Base-by-base conservation (phyloP, 2,113 vertebrate genomes). In the Enhydra lutris region DNA sequence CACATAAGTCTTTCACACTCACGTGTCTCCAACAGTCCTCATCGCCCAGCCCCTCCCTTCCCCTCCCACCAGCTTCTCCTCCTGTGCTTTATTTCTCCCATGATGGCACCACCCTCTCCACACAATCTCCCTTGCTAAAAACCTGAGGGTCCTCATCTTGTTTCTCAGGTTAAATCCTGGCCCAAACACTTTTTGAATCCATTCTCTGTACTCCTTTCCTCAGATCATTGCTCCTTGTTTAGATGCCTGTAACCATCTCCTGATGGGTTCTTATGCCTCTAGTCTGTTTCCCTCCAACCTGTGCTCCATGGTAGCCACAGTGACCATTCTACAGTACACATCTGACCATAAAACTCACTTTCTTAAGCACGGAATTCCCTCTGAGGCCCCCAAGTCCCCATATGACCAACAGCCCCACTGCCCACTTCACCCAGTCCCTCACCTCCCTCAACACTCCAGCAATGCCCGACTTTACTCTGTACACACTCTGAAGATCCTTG, bases 81-180 rank as follows among this genome's bases (percentile, higher is more conserved):
- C 26, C 20, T 52, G 26, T 21, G 26, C 39, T 31, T 87, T 59
- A n/a, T 76, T 67, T 73, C 50, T 85, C 57, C 59, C 39, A 2
- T 18, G 31, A 84, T 57, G 50, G 67, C 5, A 0, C 74, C 42
- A 95, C 18, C 67, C 42, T 78, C 57, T 81, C 31, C 15, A 52
- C 29, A 20, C 9, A 3, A 39, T 71, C 24, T 45, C 36, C n/a
- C 29, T 50, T 17, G 4, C 31, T 55, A 13, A 67, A 69, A 86
- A 61, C 21, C 47, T 13, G 52, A 82, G 52, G n/a, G 23, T 42
- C 63, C 39, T n/a, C 8, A 18, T 55, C 78, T 85, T 34, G 2
- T 55, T 91, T 91, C 82, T 95, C 82, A 45, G 55, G 26, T 74
- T 93, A 69, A 69, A 94, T 81, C 45, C 86, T 93, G 71, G 71